Base-by-base conservation (phyloP, 2,797 vertebrate genomes). In the Tarsius wallacei region DNA sequence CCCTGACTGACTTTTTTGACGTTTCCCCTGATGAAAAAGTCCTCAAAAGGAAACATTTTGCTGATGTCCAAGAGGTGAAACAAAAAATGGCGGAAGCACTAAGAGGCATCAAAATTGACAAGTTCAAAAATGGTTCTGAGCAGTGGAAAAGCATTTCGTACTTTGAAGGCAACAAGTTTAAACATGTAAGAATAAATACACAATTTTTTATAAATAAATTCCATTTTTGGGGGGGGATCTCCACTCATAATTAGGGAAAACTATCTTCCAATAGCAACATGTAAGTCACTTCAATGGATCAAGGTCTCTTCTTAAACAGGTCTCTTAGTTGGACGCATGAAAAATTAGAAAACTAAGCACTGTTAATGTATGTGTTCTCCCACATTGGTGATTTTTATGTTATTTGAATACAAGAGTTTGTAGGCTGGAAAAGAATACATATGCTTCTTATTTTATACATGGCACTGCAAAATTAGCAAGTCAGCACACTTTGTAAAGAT, bases 361-460 rank as follows among this genome's bases (percentile, higher is more conserved):
- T 14, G 26, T 51, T 68, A 55, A n/a, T 59, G 71, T 33, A 19
- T 42, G 7, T 7, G 17, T 66, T 63, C 36, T 76, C 80, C n/a
- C 31, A 81, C 95, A 94, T 94, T 74, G 24, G 59, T 90, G 84
- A 88, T 64, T 92, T 97, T 95, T 90, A 93, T 94, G n/a, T 59
- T 76, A 90, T 88, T 95, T 93, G 93, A 92, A 83, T 76, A 47
- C 11, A 87, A 49, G 90, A 76, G 13, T 76, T 94, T 96, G 57
- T 87, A 97, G 53, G 33, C 78, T 91, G 49, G 26, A 87, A 97
- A 42, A 83, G 87, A 94, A 93, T 63, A 93, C 97, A 98, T 96
- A 92, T 98, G 97, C 95, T 97, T 63, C 90, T 96, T 96, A 97
- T 98, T 97, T 97, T 53, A 94, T 85, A 95, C 93, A 87, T n/a